Evolutionary conservation across 1,140 invertebrate species (phyloP), one percentile per base, ranked within the genome.

Genomic region (Halesus radiatus): DNA sequence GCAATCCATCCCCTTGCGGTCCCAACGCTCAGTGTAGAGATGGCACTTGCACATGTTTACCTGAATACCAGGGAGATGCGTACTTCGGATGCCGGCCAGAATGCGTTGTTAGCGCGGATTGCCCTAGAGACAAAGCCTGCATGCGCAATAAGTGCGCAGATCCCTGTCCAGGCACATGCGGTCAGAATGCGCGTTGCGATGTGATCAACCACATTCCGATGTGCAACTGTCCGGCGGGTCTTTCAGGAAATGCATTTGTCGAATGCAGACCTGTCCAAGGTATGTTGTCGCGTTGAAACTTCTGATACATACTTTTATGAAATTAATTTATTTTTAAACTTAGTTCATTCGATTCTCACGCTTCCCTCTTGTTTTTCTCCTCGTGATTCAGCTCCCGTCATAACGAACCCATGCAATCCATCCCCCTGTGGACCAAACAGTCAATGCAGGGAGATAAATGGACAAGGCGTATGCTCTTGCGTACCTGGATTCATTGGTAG

Each of bases 41-140:
- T 80, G 92, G 92, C 10, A 64, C 88, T 66, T 94, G 93, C 84
- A 88, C 89, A 26, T 95, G 94, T 83, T 81, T 93, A 75, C 85
- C 88, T 20, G 92, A 92, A 75, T 95, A 94, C 85, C 88, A 91
- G 60, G 93, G 93, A 23, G 91, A 92, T 87, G 92, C 93, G 4
- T 93, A 94, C 81, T 85, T 87, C 74, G 92, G 91, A 20, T 97
- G 96, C 86, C 88, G 94, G 81, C 95, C 95, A 16, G 95, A 97
- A 87, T 97, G 96, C 87, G 93, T 95, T 0, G 92, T 95, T 84
- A 97, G 95, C 85, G 93, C 94, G 1, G 96, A 97, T 79, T 97
- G 96, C 86, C 89, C 94, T 3, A 90, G 92, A 58, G 90, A 92
- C 60, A 94, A 92, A 87, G 92, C 94, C 3, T 97, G 95, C 84